Evolutionary conservation across 2,113 vertebrate genomes (phyloP).

Genomic region (Spilogale gracilis): DNA sequence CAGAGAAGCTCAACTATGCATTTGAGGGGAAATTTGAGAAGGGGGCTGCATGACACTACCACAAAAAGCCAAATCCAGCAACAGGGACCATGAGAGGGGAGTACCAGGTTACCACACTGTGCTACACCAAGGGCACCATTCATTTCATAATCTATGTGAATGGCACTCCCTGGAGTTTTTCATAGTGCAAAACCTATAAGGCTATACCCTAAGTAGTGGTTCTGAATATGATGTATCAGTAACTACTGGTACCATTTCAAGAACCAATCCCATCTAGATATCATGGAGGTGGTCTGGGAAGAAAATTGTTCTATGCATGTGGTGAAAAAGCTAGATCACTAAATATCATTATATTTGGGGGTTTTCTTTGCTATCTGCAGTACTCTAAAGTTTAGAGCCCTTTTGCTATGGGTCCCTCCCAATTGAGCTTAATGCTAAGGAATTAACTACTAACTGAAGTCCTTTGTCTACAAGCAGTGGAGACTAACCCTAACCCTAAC

Average conservation of each 20-base stretch:
- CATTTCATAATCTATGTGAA: background rate
- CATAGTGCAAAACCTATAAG: background rate
- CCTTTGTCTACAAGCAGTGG: background rate
- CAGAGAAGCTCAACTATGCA: background rate
- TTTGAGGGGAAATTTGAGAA: background rate
- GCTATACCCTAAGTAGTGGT: background rate
- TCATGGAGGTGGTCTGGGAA: background rate
- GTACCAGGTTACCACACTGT: no score
- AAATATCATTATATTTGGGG: background rate
- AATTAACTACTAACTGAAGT: constrained; percentile 4
- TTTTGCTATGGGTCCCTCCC: background rate
- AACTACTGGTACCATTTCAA: background rate
- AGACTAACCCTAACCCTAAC: no score
- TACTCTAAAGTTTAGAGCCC: background rate
- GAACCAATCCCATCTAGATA: background rate
- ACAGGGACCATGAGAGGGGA: background rate
- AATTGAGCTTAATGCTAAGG: background rate
- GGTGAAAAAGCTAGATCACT: background rate
- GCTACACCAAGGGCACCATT: background rate
- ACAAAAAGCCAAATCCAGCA: background rate
- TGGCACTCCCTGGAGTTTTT: background rate
- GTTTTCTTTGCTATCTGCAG: background rate
- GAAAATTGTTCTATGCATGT: background rate
- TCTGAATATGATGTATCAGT: background rate
- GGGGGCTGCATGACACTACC: background rate